Percentiles rank a stretch among this genome's conserved stretches.
Conservation (phyloP, 1,140 invertebrate genomes). For the Heliconius hewitsoni region DNA sequence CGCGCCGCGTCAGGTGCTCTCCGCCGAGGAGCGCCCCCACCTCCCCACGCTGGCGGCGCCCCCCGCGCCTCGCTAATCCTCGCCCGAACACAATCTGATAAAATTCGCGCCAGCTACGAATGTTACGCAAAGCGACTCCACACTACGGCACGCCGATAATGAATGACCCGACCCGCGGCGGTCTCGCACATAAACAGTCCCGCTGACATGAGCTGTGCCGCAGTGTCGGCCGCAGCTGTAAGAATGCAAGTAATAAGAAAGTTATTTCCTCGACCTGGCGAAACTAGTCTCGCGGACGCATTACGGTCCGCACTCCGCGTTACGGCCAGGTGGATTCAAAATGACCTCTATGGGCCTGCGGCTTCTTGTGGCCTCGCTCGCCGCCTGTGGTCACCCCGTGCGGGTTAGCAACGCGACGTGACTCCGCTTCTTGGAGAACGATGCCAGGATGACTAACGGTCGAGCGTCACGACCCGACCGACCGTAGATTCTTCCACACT, state of each 20-base stretch:
- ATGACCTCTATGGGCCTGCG: conserved; percentile 80
- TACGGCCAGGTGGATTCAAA: conserved; percentile 79
- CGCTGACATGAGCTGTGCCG: conserved; percentile 55
- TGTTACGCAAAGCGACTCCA: conserved; percentile 77
- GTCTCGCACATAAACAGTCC: conserved; percentile 68
- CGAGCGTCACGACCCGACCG: conserved; percentile 62
- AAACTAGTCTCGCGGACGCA: conserved; percentile 79
- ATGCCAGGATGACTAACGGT: conserved; percentile 79
- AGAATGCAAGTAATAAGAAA: conserved; percentile 77
- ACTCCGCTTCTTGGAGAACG: conserved; percentile 63
- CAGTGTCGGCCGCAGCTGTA: conserved; percentile 60
- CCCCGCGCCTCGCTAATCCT: conserved; percentile 69
- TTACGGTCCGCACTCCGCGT: conserved; percentile 76
- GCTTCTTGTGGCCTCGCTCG: conserved; percentile 76
- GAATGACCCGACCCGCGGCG: conserved; percentile 72
- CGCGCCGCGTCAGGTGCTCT: conserved; percentile 69
- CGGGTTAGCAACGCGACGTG: conserved; percentile 76
- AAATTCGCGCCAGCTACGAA: conserved; percentile 80
- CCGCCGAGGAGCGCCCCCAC: conserved; percentile 80
- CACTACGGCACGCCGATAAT: conserved; percentile 74
- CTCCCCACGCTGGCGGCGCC: conserved; percentile 56
- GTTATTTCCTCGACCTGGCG: conserved; percentile 79
- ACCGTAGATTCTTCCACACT: conserved; percentile 62
- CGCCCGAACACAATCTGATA: conserved; percentile 79
- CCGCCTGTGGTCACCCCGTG: conserved; percentile 75